phyloP scores from a whole-genome alignment of 2,113 vertebrate genomes.

The Addax nasomaculatus region DNA sequence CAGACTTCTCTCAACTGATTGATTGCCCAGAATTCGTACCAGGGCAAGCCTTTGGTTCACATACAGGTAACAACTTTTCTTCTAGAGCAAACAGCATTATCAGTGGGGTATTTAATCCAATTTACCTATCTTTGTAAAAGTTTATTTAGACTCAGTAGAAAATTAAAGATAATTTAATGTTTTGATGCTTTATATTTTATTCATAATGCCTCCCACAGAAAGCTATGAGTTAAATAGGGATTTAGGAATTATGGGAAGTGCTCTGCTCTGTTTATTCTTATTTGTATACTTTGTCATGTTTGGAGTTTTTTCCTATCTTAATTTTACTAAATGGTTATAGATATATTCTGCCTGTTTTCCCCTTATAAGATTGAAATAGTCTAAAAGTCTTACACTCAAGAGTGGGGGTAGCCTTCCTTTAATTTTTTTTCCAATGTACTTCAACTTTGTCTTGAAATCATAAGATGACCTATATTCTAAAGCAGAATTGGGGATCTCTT shows the following conservation, averaged over 20 bases:
- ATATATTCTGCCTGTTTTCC: not conserved
- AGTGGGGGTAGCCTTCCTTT: not conserved
- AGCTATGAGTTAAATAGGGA: conserved; percentile 26
- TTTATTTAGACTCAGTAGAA: conserved; percentile 46
- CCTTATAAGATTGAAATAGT: not conserved
- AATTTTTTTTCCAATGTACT: conserved; percentile 16
- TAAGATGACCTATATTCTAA: not conserved
- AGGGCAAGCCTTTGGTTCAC: conserved; percentile 84
- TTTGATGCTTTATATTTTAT: conserved; percentile 23
- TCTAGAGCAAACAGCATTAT: conserved; percentile 50
- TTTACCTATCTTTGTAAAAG: conserved; percentile 36
- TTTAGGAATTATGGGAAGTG: not conserved
- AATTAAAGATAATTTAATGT: conserved; percentile 29
- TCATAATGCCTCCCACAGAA: not conserved
- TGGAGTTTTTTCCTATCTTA: not conserved
- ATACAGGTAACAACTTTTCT: conserved; percentile 84
- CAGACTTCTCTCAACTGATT: conserved; percentile 95
- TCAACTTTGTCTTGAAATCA: conserved; percentile 28
- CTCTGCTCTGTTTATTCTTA: conserved; percentile 15
- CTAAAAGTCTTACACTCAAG: not conserved
- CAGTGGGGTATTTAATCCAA: not conserved
- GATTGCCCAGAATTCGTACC: conserved; percentile 97
- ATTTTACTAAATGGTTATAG: conserved; percentile 19
- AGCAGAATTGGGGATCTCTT: conserved; percentile 9
- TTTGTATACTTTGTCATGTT: not conserved